These are phyloP conservation scores for Ivindomyrus marchei DNA, from an alignment of 2,113 vertebrate species.

Conservation along the genomic window DNA sequence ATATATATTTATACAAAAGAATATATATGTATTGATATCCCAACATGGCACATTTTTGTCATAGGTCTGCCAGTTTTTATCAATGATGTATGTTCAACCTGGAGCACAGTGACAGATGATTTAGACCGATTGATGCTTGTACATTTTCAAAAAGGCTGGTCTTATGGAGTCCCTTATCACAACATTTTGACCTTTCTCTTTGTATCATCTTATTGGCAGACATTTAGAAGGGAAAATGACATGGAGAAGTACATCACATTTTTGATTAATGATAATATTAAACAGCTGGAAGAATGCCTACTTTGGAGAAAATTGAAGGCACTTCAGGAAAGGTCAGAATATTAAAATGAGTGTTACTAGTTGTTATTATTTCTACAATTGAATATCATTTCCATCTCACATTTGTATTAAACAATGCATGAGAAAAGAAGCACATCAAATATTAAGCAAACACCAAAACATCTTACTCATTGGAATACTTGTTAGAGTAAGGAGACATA, in stretches of 20 bases:
- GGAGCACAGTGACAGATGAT: background rate
- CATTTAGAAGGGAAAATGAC: background rate
- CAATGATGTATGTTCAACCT: background rate
- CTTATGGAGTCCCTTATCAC: background rate
- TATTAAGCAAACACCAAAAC: background rate
- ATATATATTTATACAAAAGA: background rate
- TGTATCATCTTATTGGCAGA: background rate
- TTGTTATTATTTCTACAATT: background rate
- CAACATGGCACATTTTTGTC: background rate
- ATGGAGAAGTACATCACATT: background rate
- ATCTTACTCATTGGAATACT: background rate
- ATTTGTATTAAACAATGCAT: background rate
- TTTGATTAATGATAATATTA: background rate
- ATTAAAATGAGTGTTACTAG: conserved; percentile 3
- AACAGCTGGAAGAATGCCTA: background rate
- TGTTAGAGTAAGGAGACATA: background rate
- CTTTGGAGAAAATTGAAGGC: background rate
- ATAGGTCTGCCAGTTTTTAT: background rate
- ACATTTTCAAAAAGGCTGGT: background rate
- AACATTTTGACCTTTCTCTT: background rate
- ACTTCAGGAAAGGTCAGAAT: conserved; percentile 16
- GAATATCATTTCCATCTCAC: background rate
- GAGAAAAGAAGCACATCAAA: background rate
- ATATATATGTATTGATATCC: background rate
- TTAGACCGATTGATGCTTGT: too few relatives aligned